Evolutionary conservation across 2,113 vertebrate species (phyloP).

Genomic region (Echinops telfairi): DNA sequence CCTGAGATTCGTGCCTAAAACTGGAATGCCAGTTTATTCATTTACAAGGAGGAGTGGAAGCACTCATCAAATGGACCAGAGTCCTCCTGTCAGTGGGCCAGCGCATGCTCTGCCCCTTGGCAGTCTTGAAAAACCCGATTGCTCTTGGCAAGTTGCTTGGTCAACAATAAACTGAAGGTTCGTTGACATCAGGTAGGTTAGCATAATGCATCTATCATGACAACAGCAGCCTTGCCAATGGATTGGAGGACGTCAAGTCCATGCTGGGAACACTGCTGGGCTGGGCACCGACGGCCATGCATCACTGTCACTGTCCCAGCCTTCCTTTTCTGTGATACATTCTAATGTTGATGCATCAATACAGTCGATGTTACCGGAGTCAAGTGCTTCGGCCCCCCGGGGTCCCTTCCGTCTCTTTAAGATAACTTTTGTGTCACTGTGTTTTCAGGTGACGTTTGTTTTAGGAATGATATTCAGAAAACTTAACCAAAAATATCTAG

Average conservation of each 20-base stretch:
- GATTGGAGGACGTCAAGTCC: neutral
- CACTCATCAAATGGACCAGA: neutral
- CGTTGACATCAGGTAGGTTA: neutral
- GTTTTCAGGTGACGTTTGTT: slow-evolving; percentile 16
- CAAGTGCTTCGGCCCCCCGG: neutral
- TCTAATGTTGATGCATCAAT: neutral
- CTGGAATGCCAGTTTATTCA: neutral
- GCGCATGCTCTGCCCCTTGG: neutral
- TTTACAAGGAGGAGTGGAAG: neutral
- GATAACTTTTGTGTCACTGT: neutral
- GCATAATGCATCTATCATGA: neutral
- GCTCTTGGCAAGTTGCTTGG: slow-evolving; percentile 4
- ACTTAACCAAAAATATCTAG: neutral
- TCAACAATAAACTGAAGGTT: neutral
- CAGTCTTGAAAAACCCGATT: slow-evolving; percentile 13
- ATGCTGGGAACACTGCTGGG: neutral
- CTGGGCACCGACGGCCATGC: neutral
- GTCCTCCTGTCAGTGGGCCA: neutral
- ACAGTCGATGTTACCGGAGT: neutral
- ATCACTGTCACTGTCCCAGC: neutral
- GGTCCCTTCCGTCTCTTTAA: slow-evolving; percentile 17
- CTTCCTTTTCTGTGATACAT: neutral
- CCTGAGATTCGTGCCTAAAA: slow-evolving; percentile 21
- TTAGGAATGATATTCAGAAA: slow-evolving; percentile 8
- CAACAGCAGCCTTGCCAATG: neutral